Evolutionary conservation across 2,113 vertebrate species (phyloP).

Genomic region (Taurulus bubalis): DNA sequence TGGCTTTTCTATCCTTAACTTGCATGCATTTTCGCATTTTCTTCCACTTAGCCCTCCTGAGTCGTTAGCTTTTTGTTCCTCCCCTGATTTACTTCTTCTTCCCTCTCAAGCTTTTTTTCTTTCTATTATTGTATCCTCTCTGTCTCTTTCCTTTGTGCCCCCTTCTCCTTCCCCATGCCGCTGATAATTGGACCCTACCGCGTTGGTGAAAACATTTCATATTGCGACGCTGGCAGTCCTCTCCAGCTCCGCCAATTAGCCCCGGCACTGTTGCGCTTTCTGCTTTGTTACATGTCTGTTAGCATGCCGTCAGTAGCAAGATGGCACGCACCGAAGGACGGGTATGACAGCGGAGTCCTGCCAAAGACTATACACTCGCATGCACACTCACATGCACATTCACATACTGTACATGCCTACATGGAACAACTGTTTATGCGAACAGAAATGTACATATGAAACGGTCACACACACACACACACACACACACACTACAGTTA

Average conservation of each 20-base stretch:
- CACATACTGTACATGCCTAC: not conserved
- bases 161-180: constrained; percentile 33
- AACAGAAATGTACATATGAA: constrained; percentile 21
- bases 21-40: not conserved
- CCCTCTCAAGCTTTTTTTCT: not conserved
- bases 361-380: constrained; percentile 46
- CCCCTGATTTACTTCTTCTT: not conserved
- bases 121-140: constrained; percentile 17
- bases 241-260: constrained; percentile 74
- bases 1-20: constrained; percentile 3
- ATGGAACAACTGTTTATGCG: constrained; percentile 30
- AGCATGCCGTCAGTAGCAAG: constrained; percentile 64
- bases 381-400: constrained; percentile 6
- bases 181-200: constrained; percentile 71
- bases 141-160: constrained; percentile 24
- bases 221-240: constrained; percentile 55
- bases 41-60: not conserved
- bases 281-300: constrained; percentile 69
- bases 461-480: not conserved
- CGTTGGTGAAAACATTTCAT: constrained; percentile 64
- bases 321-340: constrained; percentile 56
- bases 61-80: not conserved
- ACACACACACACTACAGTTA: not conserved
- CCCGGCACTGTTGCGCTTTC: constrained; percentile 59
- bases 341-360: constrained; percentile 53